Conservation (phyloP, 2,888 invertebrate genomes). For the Gortyna flavago region DNA sequence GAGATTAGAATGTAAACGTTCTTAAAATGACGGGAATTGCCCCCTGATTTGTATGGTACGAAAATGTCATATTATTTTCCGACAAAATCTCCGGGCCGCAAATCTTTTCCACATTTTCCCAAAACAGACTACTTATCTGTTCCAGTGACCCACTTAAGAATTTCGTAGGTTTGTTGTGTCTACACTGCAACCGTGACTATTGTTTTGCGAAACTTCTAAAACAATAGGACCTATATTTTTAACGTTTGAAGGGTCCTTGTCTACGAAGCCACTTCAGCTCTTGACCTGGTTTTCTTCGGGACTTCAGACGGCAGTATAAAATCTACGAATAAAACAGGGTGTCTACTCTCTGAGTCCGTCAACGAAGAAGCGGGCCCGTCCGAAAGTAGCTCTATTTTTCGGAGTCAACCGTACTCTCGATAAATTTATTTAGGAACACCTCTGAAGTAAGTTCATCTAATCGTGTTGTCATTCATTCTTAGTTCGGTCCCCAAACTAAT, state of each 20-base stretch:
- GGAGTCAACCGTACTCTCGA: background rate
- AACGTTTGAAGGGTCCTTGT: constrained; percentile 35
- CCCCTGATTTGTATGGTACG: background rate
- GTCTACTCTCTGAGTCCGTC: background rate
- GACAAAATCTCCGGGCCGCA: background rate
- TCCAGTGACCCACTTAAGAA: background rate
- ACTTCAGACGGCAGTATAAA: constrained; percentile 26
- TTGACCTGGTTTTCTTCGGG: constrained; percentile 48
- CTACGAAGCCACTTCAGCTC: constrained; percentile 45
- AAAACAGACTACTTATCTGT: background rate
- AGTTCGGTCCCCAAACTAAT: no score
- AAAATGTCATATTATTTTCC: background rate
- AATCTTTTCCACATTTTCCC: background rate
- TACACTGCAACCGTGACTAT: constrained; percentile 13
- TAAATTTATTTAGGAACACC: no score
- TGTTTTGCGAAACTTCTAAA: constrained; percentile 31
- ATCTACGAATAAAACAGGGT: constrained; percentile 18
- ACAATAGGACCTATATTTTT: constrained; percentile 49
- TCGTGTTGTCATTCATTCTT: no score
- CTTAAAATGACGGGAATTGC: no score
- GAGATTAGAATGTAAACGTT: no score
- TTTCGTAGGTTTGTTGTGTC: constrained; percentile 30
- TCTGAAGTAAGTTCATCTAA: no score
- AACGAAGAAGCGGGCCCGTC: background rate
- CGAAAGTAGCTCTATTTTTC: background rate